Evolutionary conservation across 2,888 invertebrate genomes (phyloP), one percentile per base, ranked within the genome.

Genomic region (Horisme vitalbata): DNA sequence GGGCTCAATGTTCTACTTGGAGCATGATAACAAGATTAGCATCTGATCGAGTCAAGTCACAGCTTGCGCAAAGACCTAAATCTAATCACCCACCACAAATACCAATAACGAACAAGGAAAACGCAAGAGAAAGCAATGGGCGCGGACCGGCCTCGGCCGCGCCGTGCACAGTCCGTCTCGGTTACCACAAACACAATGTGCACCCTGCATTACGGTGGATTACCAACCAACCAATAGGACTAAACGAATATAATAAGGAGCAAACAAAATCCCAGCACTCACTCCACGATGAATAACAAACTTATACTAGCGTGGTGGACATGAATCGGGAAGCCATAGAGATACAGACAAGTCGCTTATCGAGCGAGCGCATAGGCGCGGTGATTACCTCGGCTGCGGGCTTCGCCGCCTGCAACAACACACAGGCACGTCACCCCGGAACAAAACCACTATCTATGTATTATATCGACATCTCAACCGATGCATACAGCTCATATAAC

Each of bases 381-480:
- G 68, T 72, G 26, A 75, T 92, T 92, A 93, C 93, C 92, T 93
- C 93, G 75, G 91, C 91, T 85, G 92, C 92, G 89, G 93, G 92
- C 91, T 92, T 93, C 90, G 91, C 91, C 90, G 93, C 92, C 93
- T 93, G 93, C 75, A 93, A 93, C 91, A 92, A 90, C 89, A 91
- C 77, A 84, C 73, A 74, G 68, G 80, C 71, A 61, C 82, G 83
- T 80, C 77, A 55, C 45, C 60, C 23, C 38, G 32, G 26, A 21
- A 21, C 35, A 37, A 18, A 4, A 41, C 26, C 43, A 46, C n/a
- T 13, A 35, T 35, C 5, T 15, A 6, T 47, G 35, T 48, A 33
- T 5, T 13, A 12, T 9, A 20, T 4, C 33, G 7, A 27, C 20
- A 20, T 8, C 7, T 13, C 36, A 14, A 2, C 18, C 35, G 13